phyloP scores from a whole-genome alignment of 2,888 invertebrate genomes.

The Drosophila meridiana region DNA sequence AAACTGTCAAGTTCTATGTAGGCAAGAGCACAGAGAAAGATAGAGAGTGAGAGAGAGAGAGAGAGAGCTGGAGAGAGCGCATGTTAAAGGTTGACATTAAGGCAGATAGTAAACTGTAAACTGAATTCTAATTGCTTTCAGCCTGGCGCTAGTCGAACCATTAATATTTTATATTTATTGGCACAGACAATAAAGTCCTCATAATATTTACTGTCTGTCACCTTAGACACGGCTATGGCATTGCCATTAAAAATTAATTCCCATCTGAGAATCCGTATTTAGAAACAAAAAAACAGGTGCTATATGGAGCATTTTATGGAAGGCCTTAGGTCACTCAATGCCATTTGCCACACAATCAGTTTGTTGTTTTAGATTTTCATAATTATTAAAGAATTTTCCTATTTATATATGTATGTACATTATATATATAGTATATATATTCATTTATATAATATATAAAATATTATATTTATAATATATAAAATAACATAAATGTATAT shows the following conservation, averaged over 20 bases:
- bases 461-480: too few relatives aligned
- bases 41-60: background rate
- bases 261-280: background rate
- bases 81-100: conserved; percentile 41
- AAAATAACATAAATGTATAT: too few relatives aligned
- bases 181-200: conserved; percentile 13
- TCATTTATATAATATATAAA: too few relatives aligned
- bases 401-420: background rate
- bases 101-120: conserved; percentile 29
- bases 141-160: conserved; percentile 15
- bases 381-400: background rate
- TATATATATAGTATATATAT: too few relatives aligned
- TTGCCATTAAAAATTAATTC: conserved; percentile 7
- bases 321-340: conserved; percentile 3
- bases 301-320: background rate
- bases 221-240: conserved; percentile 11
- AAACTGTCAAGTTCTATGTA: conserved; percentile 46
- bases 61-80: background rate
- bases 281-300: background rate
- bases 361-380: background rate
- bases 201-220: conserved; percentile 8
- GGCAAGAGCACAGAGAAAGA: background rate
- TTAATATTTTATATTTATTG: conserved; percentile 32
- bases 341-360: background rate
- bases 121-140: conserved; percentile 41